These are phyloP conservation scores for Syngnathus rostellatus DNA, from an alignment of 2,797 vertebrate genomes.

Conservation along the genomic window DNA sequence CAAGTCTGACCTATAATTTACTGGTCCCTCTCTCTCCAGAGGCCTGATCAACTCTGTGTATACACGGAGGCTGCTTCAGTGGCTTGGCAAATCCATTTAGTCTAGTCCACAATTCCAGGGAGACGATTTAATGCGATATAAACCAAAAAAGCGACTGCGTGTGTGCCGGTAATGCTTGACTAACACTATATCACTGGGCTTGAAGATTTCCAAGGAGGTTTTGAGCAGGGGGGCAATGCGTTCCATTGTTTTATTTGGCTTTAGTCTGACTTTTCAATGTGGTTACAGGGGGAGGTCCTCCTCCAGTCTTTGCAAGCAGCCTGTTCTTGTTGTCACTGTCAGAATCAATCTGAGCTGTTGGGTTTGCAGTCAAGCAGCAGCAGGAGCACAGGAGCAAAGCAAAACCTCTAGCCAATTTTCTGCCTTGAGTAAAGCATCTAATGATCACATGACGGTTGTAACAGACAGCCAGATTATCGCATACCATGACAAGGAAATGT, in stretches of 20 bases:
- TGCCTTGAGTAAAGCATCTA: slow-evolving; percentile 49
- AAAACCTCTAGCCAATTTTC: slow-evolving; percentile 56
- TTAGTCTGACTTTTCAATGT: slow-evolving; percentile 22
- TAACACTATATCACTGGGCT: slow-evolving; percentile 2
- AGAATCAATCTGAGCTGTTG: slow-evolving; percentile 54
- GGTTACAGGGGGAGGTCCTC: slow-evolving; percentile 29
- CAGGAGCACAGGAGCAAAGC: slow-evolving; percentile 40
- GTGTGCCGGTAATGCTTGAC: slow-evolving; percentile 2
- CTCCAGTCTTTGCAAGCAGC: slow-evolving; percentile 43
- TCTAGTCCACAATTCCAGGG: slow-evolving; percentile 1
- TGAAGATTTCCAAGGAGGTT: slow-evolving; percentile 7
- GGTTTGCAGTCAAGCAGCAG: slow-evolving; percentile 36
- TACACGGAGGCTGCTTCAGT: slow-evolving; percentile 4
- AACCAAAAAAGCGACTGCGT: background rate
- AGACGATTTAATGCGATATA: slow-evolving; percentile 3
- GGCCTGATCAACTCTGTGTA: slow-evolving; percentile 29
- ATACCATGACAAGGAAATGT: slow-evolving; percentile 20
- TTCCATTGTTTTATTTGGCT: slow-evolving; percentile 32
- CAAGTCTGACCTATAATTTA: slow-evolving; percentile 64
- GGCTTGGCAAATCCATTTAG: slow-evolving; percentile 6
- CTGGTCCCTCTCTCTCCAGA: slow-evolving; percentile 33
- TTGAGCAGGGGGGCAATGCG: slow-evolving; percentile 8
- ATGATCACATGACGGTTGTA: slow-evolving; percentile 49
- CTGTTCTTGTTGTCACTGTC: slow-evolving; percentile 62
- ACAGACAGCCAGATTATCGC: slow-evolving; percentile 17